phyloP scores from a whole-genome alignment of 2,113 vertebrate genomes.

The Corydoras sp. region DNA sequence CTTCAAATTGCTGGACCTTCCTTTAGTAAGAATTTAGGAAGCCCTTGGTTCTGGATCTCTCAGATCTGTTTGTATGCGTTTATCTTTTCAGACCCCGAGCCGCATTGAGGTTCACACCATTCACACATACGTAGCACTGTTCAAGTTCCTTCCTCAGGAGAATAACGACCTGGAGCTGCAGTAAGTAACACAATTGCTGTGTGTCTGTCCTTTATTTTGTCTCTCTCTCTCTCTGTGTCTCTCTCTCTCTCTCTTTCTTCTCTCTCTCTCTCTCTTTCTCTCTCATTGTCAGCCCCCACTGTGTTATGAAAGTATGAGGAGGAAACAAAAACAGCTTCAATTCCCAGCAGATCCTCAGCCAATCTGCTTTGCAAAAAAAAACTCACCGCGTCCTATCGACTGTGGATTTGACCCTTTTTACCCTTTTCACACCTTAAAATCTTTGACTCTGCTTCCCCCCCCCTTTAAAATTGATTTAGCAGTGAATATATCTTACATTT shows the following conservation, averaged over 20 bases:
- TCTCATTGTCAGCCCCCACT: conserved; percentile 6
- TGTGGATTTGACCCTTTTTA: too few species aligned
- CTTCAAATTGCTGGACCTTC: too few species aligned
- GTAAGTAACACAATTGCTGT: conserved; percentile 63
- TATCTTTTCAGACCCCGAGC: conserved; percentile 44
- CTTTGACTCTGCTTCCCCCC: too few species aligned
- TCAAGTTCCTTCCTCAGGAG: conserved; percentile 89
- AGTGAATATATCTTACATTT: neutral
- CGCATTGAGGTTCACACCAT: conserved; percentile 74
- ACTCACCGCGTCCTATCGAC: neutral
- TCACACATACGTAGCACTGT: conserved; percentile 86
- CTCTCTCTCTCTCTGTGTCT: conserved; percentile 36
- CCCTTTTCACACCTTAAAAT: too few species aligned
- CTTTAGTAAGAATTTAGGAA: too few species aligned
- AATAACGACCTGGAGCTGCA: conserved; percentile 82
- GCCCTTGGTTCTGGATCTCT: too few species aligned
- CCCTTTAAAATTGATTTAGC: too few species aligned
- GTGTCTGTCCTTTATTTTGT: conserved; percentile 19
- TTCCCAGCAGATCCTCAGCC: conserved; percentile 1
- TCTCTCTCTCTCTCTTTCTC: neutral
- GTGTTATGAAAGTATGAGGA: conserved; percentile 17
- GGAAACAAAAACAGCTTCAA: conserved; percentile 5
- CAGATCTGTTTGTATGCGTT: conserved; percentile 22
- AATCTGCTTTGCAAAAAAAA: neutral
- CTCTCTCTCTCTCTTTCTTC: conserved; percentile 9